Evolutionary conservation across 2,888 invertebrate species (phyloP).

Genomic region (Thysanoteuthis rhombus): DNA sequence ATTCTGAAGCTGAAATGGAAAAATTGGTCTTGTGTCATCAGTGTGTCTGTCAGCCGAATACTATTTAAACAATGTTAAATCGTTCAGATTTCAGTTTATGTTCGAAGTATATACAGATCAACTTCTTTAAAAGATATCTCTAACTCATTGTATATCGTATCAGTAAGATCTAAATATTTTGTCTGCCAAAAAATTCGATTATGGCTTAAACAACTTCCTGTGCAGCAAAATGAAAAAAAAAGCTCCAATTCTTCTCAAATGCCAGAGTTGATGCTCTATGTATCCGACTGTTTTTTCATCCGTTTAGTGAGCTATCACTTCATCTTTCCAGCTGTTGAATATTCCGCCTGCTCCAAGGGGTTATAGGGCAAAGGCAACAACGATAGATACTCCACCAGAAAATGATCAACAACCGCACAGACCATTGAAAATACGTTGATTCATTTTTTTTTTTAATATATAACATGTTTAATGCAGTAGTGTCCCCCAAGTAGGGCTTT

Average conservation of each 20-base stretch:
- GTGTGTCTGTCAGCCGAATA: background rate
- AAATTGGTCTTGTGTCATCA: background rate
- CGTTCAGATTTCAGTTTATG: background rate
- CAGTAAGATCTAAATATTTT: background rate
- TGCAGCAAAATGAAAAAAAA: background rate
- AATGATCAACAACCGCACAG: background rate
- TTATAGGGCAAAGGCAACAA: background rate
- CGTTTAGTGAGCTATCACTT: background rate
- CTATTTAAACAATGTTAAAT: background rate
- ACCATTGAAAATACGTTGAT: background rate
- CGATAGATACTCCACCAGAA: background rate
- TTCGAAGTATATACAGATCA: background rate
- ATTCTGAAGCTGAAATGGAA: background rate
- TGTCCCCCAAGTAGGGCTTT: no score
- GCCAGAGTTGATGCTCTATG: background rate
- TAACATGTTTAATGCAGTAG: no score
- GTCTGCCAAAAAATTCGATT: no score
- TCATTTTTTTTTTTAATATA: no score
- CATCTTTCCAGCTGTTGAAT: background rate
- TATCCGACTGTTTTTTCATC: background rate
- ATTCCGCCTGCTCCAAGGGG: background rate
- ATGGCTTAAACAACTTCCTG: background rate
- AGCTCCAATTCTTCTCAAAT: background rate
- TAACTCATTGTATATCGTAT: background rate
- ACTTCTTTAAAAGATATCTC: background rate